These are phyloP conservation scores for Antheraea pernyi DNA, from an alignment of 1,140 invertebrate genomes.

Conservation along the genomic window DNA sequence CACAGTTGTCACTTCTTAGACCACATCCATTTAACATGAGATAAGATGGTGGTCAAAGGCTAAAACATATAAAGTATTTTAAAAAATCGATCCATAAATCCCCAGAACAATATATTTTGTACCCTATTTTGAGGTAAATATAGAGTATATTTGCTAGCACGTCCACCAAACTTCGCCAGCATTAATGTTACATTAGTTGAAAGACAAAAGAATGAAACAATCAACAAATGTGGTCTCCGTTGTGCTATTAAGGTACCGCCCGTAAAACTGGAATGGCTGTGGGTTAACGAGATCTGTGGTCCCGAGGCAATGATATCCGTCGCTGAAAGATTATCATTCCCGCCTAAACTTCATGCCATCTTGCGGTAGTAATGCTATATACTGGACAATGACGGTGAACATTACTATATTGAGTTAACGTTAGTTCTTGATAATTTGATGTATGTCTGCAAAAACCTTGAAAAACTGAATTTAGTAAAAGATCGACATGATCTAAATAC, in stretches of 20 bases:
- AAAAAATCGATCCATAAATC: not conserved
- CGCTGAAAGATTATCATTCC: not conserved
- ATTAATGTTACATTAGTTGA: not conserved
- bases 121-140: not conserved
- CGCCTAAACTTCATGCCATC: not conserved
- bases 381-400: not conserved
- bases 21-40: too few relatives aligned
- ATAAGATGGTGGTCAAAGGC: too few relatives aligned
- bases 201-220: slow-evolving; percentile 3
- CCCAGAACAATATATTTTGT: not conserved
- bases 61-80: too few relatives aligned
- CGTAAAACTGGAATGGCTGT: slow-evolving; percentile 2
- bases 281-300: not conserved
- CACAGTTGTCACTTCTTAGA: too few relatives aligned
- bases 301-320: not conserved
- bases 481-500: too few relatives aligned
- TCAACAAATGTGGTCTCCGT: not conserved
- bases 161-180: not conserved
- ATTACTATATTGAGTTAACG: not conserved
- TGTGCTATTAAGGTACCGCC: not conserved
- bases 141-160: not conserved
- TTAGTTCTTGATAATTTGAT: too few relatives aligned
- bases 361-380: not conserved
- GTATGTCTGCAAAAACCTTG: too few relatives aligned
- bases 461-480: too few relatives aligned